A percentile compares a stretch with the other conserved stretches of the same genome.
Evolutionary conservation across 1,140 invertebrate genomes (phyloP).

Genomic region (Lepidurus apus): DNA sequence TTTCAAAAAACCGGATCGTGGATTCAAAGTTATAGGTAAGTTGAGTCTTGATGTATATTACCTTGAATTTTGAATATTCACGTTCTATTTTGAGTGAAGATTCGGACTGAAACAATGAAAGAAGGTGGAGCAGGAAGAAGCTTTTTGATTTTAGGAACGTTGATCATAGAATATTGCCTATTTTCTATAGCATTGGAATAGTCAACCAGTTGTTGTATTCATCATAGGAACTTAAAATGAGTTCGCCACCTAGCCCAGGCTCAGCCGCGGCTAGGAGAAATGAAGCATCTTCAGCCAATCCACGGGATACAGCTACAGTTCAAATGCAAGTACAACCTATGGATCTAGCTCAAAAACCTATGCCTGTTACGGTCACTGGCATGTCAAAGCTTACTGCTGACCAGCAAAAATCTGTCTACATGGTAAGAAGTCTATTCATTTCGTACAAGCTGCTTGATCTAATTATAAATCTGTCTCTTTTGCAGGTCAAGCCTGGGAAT

Average conservation of each 20-base stretch:
- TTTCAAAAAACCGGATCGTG: background rate
- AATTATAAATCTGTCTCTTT: background rate
- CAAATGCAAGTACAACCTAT: conserved; percentile 26
- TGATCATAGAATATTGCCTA: too few relatives aligned
- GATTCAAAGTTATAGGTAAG: background rate
- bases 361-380: background rate
- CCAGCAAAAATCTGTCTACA: conserved; percentile 7
- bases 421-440: background rate
- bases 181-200: background rate
- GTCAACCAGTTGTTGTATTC: background rate
- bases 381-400: conserved; percentile 12
- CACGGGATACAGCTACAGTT: background rate
- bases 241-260: background rate
- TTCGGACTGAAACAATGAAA: too few relatives aligned
- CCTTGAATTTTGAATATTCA: too few relatives aligned
- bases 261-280: background rate
- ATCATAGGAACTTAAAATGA: background rate
- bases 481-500: background rate
- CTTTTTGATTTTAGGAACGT: too few relatives aligned
- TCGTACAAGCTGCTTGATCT: background rate
- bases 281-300: background rate
- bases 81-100: too few relatives aligned
- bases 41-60: background rate
- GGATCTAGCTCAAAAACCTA: conserved; percentile 27
- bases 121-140: too few relatives aligned